A percentile compares a stretch with the other conserved stretches of the same genome.
Evolutionary conservation across 1,140 invertebrate genomes (phyloP).

Genomic region (Drosophila hydei): DNA sequence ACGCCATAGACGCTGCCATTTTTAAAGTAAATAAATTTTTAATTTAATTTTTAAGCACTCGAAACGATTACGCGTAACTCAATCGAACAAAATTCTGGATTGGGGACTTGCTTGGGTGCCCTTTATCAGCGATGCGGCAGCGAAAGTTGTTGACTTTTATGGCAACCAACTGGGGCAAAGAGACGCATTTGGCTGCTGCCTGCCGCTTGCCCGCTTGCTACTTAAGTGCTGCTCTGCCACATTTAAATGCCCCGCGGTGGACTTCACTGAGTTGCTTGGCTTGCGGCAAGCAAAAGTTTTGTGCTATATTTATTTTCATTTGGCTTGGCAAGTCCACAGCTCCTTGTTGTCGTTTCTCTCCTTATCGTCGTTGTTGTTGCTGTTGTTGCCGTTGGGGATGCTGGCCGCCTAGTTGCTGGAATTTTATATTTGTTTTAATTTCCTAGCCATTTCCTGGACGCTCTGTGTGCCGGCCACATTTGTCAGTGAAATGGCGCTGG

Average conservation of each 20-base stretch:
- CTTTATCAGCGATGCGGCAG: slow-evolving; percentile 66
- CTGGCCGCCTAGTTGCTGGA: slow-evolving; percentile 53
- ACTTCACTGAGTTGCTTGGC: slow-evolving; percentile 20
- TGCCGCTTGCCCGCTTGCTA: background rate
- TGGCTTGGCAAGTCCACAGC: slow-evolving; percentile 32
- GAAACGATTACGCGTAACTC: slow-evolving; percentile 77
- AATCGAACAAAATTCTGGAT: slow-evolving; percentile 57
- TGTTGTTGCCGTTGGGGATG: slow-evolving; percentile 12
- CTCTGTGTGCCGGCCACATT: slow-evolving; percentile 57
- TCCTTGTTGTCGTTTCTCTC: background rate
- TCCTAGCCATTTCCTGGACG: slow-evolving; percentile 73
- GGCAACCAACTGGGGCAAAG: slow-evolving; percentile 59
- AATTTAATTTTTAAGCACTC: slow-evolving; percentile 79
- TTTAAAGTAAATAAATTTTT: slow-evolving; percentile 77
- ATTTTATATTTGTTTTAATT: slow-evolving; percentile 81
- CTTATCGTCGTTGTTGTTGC: slow-evolving; percentile 14
- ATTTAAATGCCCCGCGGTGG: slow-evolving; percentile 44
- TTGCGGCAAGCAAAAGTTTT: slow-evolving; percentile 39
- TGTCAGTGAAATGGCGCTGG: slow-evolving; percentile 68
- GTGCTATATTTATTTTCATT: slow-evolving; percentile 68
- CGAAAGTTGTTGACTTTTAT: slow-evolving; percentile 80
- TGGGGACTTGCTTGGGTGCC: slow-evolving; percentile 30
- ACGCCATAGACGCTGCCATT: slow-evolving; percentile 20
- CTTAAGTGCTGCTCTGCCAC: slow-evolving; percentile 40
- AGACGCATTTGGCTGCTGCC: slow-evolving; percentile 1